Base-by-base conservation (phyloP, 2,797 vertebrate species). In the Botia almorhae region DNA sequence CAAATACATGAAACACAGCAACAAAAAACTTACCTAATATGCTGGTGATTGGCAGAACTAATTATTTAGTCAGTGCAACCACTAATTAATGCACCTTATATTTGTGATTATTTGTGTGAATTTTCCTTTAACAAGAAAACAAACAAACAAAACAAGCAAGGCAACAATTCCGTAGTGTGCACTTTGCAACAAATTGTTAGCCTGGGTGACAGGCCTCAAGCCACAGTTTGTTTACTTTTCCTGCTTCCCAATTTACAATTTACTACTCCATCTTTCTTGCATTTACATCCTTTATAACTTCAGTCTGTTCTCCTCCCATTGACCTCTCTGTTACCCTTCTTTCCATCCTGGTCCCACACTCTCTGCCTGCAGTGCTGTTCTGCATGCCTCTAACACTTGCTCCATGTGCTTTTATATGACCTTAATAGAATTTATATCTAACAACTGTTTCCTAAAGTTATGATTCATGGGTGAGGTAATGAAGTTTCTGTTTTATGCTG, bases 381-480 rank as follows among this genome's bases (percentile, higher is more conserved):
- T 83, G 72, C 87, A 85, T 86, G 73, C 82, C 76, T 88, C 69
- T 83, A 82, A 85, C 85, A 81, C 78, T 84, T 83, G 74, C 80
- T 77, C 81, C 81, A 85, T 84, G 84, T 85, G 83, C 77, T 86
- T 84, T 86, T 85, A 81, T 86, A 82, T 69, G 74, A 86, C 83
- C 83, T 86, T 86, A 84, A 86, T 87, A 86, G 78, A 87, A 87
- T 87, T 86, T 85, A 85, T 85, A 85, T 87, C 81, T 84, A 81
- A 85, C 85, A 86, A 88, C 85, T 85, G 86, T 85, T 87, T 87
- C 87, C 85, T 75, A n/a, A 76, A 60, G 51, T 77, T 73, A 74
- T 89, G 87, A 88, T 87, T 88, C 81, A 86, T 86, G 6, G 33
- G 6, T 36, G 33, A 36, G 33, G 33, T 36, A 36, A 36, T 36